phyloP scores from a whole-genome alignment of 2,113 vertebrate genomes.

The Jaculus jaculus region DNA sequence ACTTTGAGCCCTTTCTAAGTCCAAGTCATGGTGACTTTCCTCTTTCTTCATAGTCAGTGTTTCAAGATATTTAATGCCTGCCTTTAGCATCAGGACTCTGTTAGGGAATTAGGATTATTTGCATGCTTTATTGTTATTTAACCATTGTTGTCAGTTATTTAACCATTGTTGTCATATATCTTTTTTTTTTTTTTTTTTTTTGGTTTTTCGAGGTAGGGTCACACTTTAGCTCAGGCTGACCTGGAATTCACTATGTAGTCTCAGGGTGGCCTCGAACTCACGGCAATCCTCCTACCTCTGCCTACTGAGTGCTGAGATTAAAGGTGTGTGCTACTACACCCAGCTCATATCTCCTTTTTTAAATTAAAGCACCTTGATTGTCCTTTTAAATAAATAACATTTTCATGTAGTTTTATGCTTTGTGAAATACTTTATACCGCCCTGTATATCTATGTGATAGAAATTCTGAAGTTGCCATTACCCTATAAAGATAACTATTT shows the following conservation, averaged over 20 bases:
- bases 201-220: no score
- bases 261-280: no score
- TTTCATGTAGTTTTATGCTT: slow-evolving; percentile 9
- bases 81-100: not conserved
- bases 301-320: no score
- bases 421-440: not conserved
- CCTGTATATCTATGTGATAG: slow-evolving; percentile 13
- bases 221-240: no score
- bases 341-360: not conserved
- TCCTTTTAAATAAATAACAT: slow-evolving; percentile 47
- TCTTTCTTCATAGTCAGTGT: slow-evolving; percentile 16
- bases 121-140: not conserved
- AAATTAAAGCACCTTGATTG: not conserved
- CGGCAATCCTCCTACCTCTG: no score
- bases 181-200: no score
- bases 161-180: no score
- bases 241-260: no score
- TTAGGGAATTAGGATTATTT: not conserved
- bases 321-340: no score
- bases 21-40: not conserved
- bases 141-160: not conserved
- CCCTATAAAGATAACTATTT: not conserved
- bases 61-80: not conserved
- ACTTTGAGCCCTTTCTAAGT: not conserved
- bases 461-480: slow-evolving; percentile 9